These are phyloP conservation scores for Temnothorax rugatulus DNA, from an alignment of 2,888 invertebrate species.

Conservation along the genomic window DNA sequence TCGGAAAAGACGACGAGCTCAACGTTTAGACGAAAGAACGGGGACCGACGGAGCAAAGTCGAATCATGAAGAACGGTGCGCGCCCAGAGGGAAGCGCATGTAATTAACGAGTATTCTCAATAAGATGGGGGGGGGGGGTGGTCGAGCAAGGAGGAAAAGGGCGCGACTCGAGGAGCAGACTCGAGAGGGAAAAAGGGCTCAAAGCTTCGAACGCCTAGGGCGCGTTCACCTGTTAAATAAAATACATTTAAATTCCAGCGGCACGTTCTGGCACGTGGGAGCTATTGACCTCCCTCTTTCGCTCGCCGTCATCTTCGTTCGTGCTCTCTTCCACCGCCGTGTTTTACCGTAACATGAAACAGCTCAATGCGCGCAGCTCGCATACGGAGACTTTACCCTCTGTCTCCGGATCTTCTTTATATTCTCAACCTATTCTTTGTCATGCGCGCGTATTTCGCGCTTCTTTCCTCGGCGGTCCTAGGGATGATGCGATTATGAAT, in stretches of 20 bases:
- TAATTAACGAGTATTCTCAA: conserved; percentile 82
- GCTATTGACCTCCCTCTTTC: conserved; percentile 72
- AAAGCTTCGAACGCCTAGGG: conserved; percentile 68
- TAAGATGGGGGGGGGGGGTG: conserved; percentile 74
- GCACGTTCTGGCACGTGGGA: conserved; percentile 71
- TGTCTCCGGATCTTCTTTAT: conserved; percentile 67
- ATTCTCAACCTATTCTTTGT: conserved; percentile 50
- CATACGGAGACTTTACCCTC: conserved; percentile 60
- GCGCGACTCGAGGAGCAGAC: conserved; percentile 57
- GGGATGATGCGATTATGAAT: conserved; percentile 46
- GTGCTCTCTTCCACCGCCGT: conserved; percentile 35
- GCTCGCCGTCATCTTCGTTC: conserved; percentile 43
- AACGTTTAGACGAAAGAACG: conserved; percentile 58
- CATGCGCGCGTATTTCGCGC: conserved; percentile 15
- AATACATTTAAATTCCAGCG: conserved; percentile 76
- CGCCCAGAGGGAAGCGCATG: conserved; percentile 64
- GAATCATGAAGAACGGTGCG: conserved; percentile 49
- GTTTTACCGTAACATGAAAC: conserved; percentile 59
- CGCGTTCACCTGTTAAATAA: conserved; percentile 77
- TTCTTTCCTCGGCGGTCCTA: conserved; percentile 17
- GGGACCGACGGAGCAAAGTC: conserved; percentile 47
- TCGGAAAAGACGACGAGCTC: conserved; percentile 56
- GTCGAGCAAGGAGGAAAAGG: conserved; percentile 54
- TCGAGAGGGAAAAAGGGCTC: conserved; percentile 65
- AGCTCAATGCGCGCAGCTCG: conserved; percentile 73